Percentiles rank a stretch among this genome's conserved stretches.
These are phyloP conservation scores for Bombus impatiens DNA, from an alignment of 1,140 invertebrate genomes.

Conservation along the genomic window DNA sequence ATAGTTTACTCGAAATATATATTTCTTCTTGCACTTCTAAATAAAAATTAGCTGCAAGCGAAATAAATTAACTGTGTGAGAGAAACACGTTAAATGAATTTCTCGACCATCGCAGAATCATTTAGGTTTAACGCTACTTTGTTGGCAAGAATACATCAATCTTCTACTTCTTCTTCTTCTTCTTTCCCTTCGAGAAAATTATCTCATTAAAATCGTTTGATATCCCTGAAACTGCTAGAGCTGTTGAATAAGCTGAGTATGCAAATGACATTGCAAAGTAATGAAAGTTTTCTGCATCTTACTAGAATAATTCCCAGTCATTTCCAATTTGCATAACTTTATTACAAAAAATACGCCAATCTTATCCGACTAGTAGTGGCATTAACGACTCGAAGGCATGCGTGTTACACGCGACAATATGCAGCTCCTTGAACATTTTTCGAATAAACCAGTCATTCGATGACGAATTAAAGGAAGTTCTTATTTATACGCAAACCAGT, in stretches of 20 bases:
- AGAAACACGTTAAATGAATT: not conserved
- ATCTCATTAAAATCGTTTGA: not conserved
- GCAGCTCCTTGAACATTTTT: not conserved
- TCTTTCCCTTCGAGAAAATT: not conserved
- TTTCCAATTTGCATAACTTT: slow-evolving; percentile 12
- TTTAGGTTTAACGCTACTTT: not conserved
- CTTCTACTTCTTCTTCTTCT: not conserved
- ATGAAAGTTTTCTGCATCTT: not conserved
- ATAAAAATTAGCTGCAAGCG: too few species aligned
- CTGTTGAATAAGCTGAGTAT: too few species aligned
- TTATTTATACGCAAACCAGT: not conserved
- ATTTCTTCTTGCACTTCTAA: too few species aligned
- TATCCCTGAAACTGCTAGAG: not conserved
- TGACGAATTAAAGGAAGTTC: not conserved
- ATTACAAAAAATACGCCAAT: not conserved
- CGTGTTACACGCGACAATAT: not conserved
- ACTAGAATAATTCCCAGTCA: not conserved
- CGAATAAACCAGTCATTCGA: not conserved
- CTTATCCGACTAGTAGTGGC: not conserved
- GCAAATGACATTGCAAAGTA: slow-evolving; percentile 2
- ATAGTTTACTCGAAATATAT: too few species aligned
- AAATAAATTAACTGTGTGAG: not conserved
- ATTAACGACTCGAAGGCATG: not conserved
- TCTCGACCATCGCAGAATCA: not conserved
- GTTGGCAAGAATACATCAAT: not conserved